Conservation (phyloP, 2,113 vertebrate species). For the Dipodomys spectabilis region DNA sequence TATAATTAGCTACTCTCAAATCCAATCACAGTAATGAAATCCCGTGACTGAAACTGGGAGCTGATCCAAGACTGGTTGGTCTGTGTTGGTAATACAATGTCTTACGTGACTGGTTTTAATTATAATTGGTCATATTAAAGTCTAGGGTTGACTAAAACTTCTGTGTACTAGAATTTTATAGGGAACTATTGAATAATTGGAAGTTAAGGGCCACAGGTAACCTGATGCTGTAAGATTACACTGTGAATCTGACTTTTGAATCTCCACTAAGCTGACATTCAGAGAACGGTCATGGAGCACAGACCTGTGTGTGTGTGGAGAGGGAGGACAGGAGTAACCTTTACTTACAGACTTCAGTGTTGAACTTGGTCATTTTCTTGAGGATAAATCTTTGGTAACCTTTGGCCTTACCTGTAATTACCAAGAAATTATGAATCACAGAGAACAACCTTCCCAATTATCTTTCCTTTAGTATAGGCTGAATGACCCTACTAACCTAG, state of each 20-base stretch:
- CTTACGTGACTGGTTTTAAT: constrained; percentile 58
- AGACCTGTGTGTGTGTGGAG: too few relatives aligned
- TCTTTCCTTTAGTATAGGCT: background rate
- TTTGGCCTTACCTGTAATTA: constrained; percentile 46
- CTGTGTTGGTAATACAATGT: constrained; percentile 66
- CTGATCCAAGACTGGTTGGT: constrained; percentile 68
- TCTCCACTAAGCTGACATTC: constrained; percentile 46
- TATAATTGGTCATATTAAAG: constrained; percentile 67
- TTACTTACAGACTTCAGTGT: constrained; percentile 54
- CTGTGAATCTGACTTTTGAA: constrained; percentile 48
- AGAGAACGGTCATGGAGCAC: background rate
- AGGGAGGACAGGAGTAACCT: background rate
- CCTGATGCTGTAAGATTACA: background rate
- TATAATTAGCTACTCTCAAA: constrained; percentile 71
- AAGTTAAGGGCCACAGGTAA: constrained; percentile 44
- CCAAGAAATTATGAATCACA: constrained; percentile 31
- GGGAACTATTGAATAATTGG: constrained; percentile 26
- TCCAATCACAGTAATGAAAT: constrained; percentile 70
- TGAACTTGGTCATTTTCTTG: constrained; percentile 44
- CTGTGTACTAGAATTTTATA: constrained; percentile 54
- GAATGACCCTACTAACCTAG: background rate
- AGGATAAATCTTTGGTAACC: constrained; percentile 46
- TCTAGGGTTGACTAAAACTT: constrained; percentile 65
- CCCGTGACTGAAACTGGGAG: constrained; percentile 72
- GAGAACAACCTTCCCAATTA: constrained; percentile 18